Conservation (phyloP, 1,140 invertebrate genomes). For the Tetramorium alpestre region DNA sequence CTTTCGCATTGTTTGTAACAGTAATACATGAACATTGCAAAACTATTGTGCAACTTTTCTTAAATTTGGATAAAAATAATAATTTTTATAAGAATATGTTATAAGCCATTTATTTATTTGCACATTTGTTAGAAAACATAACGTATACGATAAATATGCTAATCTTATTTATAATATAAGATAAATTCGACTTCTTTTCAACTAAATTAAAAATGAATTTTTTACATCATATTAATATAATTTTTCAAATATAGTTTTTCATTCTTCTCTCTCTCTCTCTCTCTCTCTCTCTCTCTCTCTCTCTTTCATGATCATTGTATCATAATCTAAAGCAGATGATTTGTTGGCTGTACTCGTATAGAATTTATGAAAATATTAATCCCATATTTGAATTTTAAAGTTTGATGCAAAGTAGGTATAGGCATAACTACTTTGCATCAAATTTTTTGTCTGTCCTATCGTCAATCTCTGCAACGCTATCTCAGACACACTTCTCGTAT, state of each 20-base stretch:
- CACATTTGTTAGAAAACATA: neutral
- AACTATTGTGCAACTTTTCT: neutral
- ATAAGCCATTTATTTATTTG: neutral
- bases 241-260: neutral
- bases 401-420: neutral
- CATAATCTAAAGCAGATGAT: neutral
- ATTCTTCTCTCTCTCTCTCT: neutral
- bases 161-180: neutral
- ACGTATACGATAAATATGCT: neutral
- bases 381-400: neutral
- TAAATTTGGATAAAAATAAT: neutral
- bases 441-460: neutral
- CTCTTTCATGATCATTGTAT: neutral
- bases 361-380: neutral
- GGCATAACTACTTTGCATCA: neutral
- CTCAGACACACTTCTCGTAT: neutral
- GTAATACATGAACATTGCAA: neutral
- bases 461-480: conserved; percentile 1
- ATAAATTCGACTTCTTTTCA: neutral
- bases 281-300: neutral
- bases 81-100: neutral
- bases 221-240: neutral
- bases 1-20: neutral
- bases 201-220: neutral
- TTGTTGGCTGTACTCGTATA: neutral